A percentile compares a stretch with the other conserved stretches of the same genome.
These are phyloP conservation scores for Canis aureus DNA, from an alignment of 2,113 vertebrate genomes.

Conservation along the genomic window DNA sequence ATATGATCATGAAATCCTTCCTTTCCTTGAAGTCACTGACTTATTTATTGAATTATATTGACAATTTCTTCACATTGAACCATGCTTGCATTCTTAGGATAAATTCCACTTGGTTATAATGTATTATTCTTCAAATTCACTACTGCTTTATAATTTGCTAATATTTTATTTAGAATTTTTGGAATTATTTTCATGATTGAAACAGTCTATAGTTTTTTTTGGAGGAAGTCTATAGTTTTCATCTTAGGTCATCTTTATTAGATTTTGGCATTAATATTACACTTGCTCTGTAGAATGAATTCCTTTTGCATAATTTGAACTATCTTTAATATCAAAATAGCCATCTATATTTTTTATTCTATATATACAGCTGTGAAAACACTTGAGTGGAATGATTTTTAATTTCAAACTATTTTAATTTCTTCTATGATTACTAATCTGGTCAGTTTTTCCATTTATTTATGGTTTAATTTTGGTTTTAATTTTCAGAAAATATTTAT, in stretches of 20 bases:
- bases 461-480: neutral
- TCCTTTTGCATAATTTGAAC: slow-evolving; percentile 40
- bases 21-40: neutral
- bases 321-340: slow-evolving; percentile 56
- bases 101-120: neutral
- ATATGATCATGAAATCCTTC: neutral
- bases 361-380: neutral
- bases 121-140: slow-evolving; percentile 18
- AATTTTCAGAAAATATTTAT: neutral
- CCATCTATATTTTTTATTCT: slow-evolving; percentile 28
- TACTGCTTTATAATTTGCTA: neutral
- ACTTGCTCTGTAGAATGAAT: slow-evolving; percentile 11
- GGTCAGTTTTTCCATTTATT: neutral
- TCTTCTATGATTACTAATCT: neutral
- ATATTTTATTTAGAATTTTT: slow-evolving; percentile 32
- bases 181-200: neutral
- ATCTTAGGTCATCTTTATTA: neutral
- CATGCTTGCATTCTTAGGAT: neutral
- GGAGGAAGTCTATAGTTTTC: neutral
- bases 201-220: neutral
- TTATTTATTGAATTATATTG: neutral
- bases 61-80: neutral
- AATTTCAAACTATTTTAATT: slow-evolving; percentile 61
- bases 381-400: slow-evolving; percentile 10
- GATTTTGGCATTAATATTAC: neutral